Evolutionary conservation across 2,113 vertebrate species (phyloP).

Genomic region (Cryptotis parvus): DNA sequence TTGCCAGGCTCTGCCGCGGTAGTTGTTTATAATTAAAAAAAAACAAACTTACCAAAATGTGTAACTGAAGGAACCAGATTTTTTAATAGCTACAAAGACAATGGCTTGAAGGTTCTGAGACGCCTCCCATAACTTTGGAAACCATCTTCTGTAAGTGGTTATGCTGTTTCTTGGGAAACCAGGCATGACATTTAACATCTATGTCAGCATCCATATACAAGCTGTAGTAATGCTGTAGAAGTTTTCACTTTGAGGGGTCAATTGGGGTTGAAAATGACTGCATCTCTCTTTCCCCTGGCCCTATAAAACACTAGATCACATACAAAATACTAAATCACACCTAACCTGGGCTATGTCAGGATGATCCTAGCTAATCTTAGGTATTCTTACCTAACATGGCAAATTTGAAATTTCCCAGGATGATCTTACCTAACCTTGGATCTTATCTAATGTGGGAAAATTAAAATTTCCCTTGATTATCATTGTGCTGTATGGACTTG

Average conservation of each 20-base stretch:
- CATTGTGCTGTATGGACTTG: rapidly evolving
- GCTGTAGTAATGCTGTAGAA: neutral
- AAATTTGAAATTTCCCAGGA: too few relatives aligned
- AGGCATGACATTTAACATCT: too few relatives aligned
- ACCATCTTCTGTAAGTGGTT: rapidly evolving
- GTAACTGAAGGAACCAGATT: too few relatives aligned
- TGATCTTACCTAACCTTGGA: too few relatives aligned
- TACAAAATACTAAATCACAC: rapidly evolving
- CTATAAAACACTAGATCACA: too few relatives aligned
- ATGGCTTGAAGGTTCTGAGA: neutral
- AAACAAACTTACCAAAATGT: neutral
- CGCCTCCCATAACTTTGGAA: neutral
- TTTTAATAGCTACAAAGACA: neutral
- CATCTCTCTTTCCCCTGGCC: neutral
- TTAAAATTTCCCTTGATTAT: neutral
- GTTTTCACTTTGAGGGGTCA: neutral
- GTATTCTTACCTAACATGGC: too few relatives aligned
- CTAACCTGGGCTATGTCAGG: too few relatives aligned
- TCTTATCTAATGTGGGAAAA: too few relatives aligned
- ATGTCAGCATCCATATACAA: too few relatives aligned
- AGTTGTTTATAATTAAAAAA: too few relatives aligned
- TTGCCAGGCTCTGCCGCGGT: too few relatives aligned
- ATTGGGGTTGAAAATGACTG: neutral
- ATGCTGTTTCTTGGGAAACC: neutral
- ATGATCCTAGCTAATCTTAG: too few relatives aligned